These are phyloP conservation scores for Amphimallon solstitiale DNA, from an alignment of 2,888 invertebrate genomes.

Conservation along the genomic window DNA sequence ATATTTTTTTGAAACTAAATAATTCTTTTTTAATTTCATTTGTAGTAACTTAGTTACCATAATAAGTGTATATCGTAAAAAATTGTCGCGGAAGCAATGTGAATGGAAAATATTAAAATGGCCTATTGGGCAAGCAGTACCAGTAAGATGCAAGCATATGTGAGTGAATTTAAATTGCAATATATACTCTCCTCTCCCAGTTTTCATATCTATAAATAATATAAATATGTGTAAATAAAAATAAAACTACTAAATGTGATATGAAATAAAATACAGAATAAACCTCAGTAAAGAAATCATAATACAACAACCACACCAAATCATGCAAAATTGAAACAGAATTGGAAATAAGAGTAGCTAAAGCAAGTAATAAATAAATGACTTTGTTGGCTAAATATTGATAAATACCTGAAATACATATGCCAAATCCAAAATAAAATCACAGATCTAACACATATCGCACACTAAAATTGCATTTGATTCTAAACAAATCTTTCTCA, in stretches of 20 bases:
- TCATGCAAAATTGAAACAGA: conserved; percentile 41
- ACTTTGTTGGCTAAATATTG: conserved; percentile 3
- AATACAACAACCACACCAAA: conserved; percentile 45
- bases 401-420: conserved; percentile 38
- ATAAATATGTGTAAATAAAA: too few relatives aligned
- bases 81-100: conserved; percentile 6
- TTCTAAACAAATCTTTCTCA: too few relatives aligned
- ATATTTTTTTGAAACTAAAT: too few relatives aligned
- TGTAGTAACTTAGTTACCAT: neutral
- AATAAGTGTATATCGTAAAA: neutral
- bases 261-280: too few relatives aligned
- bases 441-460: too few relatives aligned
- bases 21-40: conserved; percentile 10
- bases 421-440: too few relatives aligned
- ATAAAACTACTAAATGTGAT: too few relatives aligned
- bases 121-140: conserved; percentile 57
- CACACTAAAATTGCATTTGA: too few relatives aligned
- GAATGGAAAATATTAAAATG: conserved; percentile 35
- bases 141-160: conserved; percentile 49
- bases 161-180: conserved; percentile 17
- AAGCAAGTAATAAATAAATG: conserved; percentile 23
- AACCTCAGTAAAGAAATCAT: conserved; percentile 13
- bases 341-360: conserved; percentile 23
- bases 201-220: neutral
- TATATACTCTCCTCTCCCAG: conserved; percentile 1